Base-by-base conservation (phyloP, 2,113 vertebrate species). In the Coptodon bakossiorum region DNA sequence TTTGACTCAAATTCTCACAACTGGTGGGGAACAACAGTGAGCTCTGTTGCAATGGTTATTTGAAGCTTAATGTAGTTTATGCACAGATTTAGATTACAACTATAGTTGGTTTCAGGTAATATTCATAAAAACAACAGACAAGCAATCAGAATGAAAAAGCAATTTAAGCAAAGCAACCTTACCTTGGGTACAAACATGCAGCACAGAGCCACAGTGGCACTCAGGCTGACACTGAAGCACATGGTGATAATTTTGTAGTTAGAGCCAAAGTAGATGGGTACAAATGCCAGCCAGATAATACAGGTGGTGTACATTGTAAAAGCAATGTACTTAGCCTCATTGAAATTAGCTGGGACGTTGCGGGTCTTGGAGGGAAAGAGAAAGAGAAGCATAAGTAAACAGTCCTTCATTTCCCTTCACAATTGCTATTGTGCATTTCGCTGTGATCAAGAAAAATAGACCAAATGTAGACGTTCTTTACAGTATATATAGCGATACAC, bases 241-340 rank as follows among this genome's bases (percentile, higher is more conserved):
- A 98, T 99, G 85, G 98, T 99, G 96, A 99, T 98, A 90, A 99
- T 99, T 96, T 99, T 99, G 96, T 99, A 99, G 96, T 99, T 99
- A 94, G 98, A 99, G 91, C 99, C 99, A 81, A 99, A 99, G 97
- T 99, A 99, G 94, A 99, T 99, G 85, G 99, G 99, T 83, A 99
- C 99, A 19, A 99, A 99, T 78, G 99, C 99, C 95, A 99, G 96
- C 99, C 99, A 99, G 90, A 99, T 99, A 84, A 99, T 99, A 93
- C 99, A 99, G 89, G 99, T 99, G 90, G 99, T 99, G 66, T 99
- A 99, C 99, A 99, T 99, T 19, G 99, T 99, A 86, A 99, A 99
- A 91, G 99, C 99, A 27, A 99, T 99, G 88, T 99, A 99, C 91
- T 99, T 99, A 9, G 99, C 98, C 95, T 99, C 99, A 0, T 99